A percentile compares a stretch with the other conserved stretches of the same genome.
phyloP scores from a whole-genome alignment of 2,888 invertebrate genomes.

The Dasysyrphus tricinctus region DNA sequence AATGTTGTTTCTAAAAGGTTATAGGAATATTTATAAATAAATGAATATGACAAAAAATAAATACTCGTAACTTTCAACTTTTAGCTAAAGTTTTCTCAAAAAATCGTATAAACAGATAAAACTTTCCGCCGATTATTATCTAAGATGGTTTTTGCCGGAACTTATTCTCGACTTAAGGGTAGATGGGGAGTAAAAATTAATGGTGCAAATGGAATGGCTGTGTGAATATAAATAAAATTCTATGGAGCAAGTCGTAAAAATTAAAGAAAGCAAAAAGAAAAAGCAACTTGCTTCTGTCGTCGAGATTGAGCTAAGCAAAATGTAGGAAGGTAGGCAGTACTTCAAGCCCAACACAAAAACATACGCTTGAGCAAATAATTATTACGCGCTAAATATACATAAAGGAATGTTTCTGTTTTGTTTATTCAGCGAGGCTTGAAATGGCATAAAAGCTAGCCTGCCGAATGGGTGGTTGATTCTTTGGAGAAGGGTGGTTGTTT shows the following conservation, averaged over 20 bases:
- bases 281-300: conserved; percentile 28
- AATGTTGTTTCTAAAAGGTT: neutral
- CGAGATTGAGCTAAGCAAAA: conserved; percentile 9
- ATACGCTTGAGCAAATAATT: conserved; percentile 70
- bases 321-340: neutral
- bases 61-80: conserved; percentile 57
- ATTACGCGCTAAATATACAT: conserved; percentile 66
- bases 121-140: conserved; percentile 14
- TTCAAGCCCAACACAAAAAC: conserved; percentile 40
- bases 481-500: neutral
- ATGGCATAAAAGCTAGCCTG: conserved; percentile 58
- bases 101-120: conserved; percentile 16
- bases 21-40: neutral
- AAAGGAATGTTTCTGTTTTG: conserved; percentile 65
- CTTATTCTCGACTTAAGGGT: neutral
- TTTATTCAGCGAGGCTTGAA: conserved; percentile 68
- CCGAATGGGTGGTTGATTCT: neutral
- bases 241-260: conserved; percentile 49
- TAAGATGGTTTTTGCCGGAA: conserved; percentile 1
- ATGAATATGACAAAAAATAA: neutral
- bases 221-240: conserved; percentile 49
- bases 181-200: conserved; percentile 18
- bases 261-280: conserved; percentile 37
- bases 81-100: neutral
- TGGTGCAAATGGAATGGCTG: conserved; percentile 63